Base-by-base conservation (phyloP, 2,797 vertebrate species). In the Pyrocephalus nanus region DNA sequence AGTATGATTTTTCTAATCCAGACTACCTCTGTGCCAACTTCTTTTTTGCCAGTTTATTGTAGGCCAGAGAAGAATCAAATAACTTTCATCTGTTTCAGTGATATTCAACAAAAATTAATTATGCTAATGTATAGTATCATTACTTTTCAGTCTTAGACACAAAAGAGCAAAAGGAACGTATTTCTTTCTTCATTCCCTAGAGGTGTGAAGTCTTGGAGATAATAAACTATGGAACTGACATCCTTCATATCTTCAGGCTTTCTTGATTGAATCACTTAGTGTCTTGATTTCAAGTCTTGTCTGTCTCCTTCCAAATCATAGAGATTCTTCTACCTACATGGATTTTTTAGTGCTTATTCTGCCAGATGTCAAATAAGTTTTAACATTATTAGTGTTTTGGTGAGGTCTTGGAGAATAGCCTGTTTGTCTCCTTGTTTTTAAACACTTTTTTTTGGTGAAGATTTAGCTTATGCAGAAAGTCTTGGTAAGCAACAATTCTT, bases 1-100 rank as follows among this genome's bases (percentile, higher is more conserved):
- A 98, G 99, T 99, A 98, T 4, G 96, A 23, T 38, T 81, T 91
- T 53, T 45, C 54, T 86, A 30, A 77, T 82, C 69, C 47, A 72
- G 23, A 29, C 36, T 43, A 20, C 11, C 22, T 82, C 53, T 51
- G 6, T 40, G 50, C 12, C 30, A 65, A 76, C 45, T 87, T 74
- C 1, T 38, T 69, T 93, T 93, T 32, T 88, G 29, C 42, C 65
- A 25, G 8, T 62, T 73, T 87, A 27, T 82, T 62, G 21, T 45
- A 57, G 51, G 48, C 48, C 43, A 50, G 47, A 84, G 29, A 54
- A 92, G 61, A 86, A 71, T 50, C 54, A 61, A 90, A 5, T 72
- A 67, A 29, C n/a, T 62, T 83, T 47, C 17, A 22, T 11, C 20
- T 42, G 15, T 77, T 89, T 20, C 3, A 19, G 48, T 64, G 17